Percentiles rank a stretch among this genome's conserved stretches.
phyloP scores from a whole-genome alignment of 2,113 vertebrate genomes.

The Cygnus buccinator region DNA sequence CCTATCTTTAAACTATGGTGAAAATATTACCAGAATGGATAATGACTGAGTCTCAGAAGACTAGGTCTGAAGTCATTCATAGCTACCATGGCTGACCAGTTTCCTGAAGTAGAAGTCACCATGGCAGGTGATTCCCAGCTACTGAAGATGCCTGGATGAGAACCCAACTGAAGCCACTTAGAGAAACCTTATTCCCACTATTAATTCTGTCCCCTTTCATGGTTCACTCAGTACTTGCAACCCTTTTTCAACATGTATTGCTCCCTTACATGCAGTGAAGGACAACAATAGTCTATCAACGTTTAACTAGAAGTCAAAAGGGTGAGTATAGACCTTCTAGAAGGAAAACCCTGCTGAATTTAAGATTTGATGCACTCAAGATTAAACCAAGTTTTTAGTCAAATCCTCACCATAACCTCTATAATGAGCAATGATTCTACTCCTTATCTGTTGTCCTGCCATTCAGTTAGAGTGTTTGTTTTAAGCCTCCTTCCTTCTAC shows the following conservation, averaged over 20 bases:
- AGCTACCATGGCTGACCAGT: neutral
- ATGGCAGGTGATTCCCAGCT: neutral
- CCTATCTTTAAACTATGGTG: neutral
- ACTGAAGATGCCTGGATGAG: neutral
- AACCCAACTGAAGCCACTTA: neutral
- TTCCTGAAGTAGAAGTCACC: neutral
- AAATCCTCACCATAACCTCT: neutral
- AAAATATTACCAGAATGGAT: neutral
- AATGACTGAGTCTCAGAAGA: neutral
- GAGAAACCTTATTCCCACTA: neutral
- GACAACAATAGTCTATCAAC: neutral
- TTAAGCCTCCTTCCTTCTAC: neutral
- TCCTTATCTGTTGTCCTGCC: neutral
- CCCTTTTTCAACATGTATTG: neutral
- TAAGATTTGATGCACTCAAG: neutral
- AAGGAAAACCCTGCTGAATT: neutral
- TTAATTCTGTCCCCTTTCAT: neutral
- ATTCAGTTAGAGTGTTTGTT: neutral
- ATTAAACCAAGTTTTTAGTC: neutral
- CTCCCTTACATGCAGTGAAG: neutral
- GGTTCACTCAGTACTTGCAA: neutral
- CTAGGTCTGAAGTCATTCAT: neutral
- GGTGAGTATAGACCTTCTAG: neutral
- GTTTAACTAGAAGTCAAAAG: neutral
- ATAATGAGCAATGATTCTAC: neutral